A percentile compares a stretch with the other conserved stretches of the same genome.
Conservation (phyloP, 2,888 invertebrate genomes). For the Sericinus montela region DNA sequence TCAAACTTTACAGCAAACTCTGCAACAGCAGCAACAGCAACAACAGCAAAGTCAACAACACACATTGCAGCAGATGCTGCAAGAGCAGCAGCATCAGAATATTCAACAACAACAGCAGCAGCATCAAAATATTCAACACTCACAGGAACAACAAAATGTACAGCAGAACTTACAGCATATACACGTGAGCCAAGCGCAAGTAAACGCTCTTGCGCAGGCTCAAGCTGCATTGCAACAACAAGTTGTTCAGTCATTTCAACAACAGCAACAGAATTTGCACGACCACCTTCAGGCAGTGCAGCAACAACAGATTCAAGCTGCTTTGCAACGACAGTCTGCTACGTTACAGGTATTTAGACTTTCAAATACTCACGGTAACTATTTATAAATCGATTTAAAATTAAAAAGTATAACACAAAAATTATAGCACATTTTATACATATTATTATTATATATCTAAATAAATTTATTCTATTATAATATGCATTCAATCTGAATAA, state of each 20-base stretch:
- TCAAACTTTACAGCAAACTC: slow-evolving; percentile 31
- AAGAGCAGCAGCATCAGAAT: slow-evolving; percentile 45
- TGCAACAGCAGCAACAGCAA: slow-evolving; percentile 48
- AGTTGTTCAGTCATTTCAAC: slow-evolving; percentile 67
- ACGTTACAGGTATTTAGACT: slow-evolving; percentile 53
- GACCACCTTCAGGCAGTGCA: slow-evolving; percentile 70
- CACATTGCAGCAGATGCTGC: slow-evolving; percentile 39
- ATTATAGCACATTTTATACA: too few relatives aligned
- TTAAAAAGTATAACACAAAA: too few relatives aligned
- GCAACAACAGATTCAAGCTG: slow-evolving; percentile 72
- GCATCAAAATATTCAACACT: slow-evolving; percentile 40
- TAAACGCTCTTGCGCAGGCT: slow-evolving; percentile 67
- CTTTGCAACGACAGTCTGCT: slow-evolving; percentile 67
- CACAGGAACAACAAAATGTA: slow-evolving; percentile 40
- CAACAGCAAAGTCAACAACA: slow-evolving; percentile 36
- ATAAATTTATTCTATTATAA: too few relatives aligned
- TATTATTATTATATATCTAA: too few relatives aligned
- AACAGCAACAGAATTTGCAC: slow-evolving; percentile 67
- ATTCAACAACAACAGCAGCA: slow-evolving; percentile 39
- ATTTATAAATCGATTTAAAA: too few relatives aligned
- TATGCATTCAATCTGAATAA: too few relatives aligned
- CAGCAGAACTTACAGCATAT: slow-evolving; percentile 63
- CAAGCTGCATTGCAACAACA: slow-evolving; percentile 69
- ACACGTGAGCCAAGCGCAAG: slow-evolving; percentile 69
- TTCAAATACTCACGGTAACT: too few relatives aligned